Conservation (phyloP, 2,113 vertebrate species). For the Semnornis frantzii region DNA sequence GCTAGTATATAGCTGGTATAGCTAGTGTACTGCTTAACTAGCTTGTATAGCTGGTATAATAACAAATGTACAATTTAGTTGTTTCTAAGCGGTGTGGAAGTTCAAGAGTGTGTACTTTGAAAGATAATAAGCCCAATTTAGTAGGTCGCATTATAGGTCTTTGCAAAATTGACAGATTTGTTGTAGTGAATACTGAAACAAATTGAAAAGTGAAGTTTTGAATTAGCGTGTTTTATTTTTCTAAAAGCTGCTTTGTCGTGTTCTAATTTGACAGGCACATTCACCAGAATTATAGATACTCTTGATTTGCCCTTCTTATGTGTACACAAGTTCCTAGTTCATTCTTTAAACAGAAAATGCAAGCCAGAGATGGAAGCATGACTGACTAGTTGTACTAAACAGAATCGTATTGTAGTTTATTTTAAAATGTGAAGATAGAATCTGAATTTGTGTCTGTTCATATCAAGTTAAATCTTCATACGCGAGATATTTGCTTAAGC, state of each 20-base stretch:
- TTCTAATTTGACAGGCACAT: not conserved
- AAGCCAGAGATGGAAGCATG: not conserved
- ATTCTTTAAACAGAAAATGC: not conserved
- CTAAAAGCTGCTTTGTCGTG: not conserved
- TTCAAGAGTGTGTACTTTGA: not conserved
- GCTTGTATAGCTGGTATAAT: not conserved
- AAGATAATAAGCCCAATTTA: not conserved
- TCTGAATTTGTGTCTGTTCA: not conserved
- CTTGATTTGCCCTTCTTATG: not conserved
- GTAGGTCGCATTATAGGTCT: not conserved
- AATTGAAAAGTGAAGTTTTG: not conserved
- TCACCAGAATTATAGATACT: not conserved
- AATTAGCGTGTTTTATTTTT: not conserved
- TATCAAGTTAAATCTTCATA: not conserved
- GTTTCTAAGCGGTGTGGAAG: not conserved
- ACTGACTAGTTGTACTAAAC: not conserved
- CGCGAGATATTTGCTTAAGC: not conserved
- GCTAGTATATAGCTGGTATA: not conserved
- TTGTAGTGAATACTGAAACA: not conserved
- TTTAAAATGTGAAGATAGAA: not conserved
- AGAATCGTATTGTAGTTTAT: accelerated
- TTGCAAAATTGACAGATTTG: not conserved
- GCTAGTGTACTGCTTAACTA: not conserved
- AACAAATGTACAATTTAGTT: not conserved
- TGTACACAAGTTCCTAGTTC: not conserved